phyloP scores from a whole-genome alignment of 2,888 invertebrate genomes.

The Theretra japonica region DNA sequence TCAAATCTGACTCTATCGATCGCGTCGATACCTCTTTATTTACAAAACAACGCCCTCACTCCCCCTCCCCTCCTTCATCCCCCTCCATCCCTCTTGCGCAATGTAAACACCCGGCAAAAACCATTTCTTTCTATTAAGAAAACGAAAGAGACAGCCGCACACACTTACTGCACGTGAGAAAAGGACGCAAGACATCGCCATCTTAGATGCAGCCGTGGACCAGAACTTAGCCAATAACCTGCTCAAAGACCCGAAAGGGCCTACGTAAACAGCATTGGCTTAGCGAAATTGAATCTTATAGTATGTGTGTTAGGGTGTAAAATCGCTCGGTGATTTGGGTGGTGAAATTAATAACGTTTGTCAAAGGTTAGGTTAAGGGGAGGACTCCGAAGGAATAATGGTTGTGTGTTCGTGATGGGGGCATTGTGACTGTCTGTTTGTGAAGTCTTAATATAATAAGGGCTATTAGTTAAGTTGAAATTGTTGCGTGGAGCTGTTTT shows the following conservation, averaged over 20 bases:
- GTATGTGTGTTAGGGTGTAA: constrained; percentile 20
- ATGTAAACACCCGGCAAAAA: constrained; percentile 71
- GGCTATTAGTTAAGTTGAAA: constrained; percentile 59
- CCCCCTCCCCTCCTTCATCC: constrained; percentile 50
- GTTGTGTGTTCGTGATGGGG: constrained; percentile 47
- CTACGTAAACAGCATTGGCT: constrained; percentile 38
- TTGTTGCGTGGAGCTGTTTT: constrained; percentile 50
- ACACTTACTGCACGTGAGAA: constrained; percentile 37
- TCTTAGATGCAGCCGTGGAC: constrained; percentile 83
- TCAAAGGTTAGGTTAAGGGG: constrained; percentile 68
- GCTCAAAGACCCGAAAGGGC: constrained; percentile 58
- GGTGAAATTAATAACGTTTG: constrained; percentile 70
- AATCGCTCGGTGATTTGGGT: neutral
- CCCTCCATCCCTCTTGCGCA: constrained; percentile 65
- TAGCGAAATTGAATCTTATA: constrained; percentile 31
- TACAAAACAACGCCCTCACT: constrained; percentile 67
- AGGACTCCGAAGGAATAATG: constrained; percentile 47
- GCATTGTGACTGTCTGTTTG: constrained; percentile 61
- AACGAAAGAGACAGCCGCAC: constrained; percentile 58
- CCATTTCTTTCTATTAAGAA: constrained; percentile 78
- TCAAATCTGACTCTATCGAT: constrained; percentile 56
- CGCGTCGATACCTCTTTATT: constrained; percentile 67
- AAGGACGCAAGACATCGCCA: constrained; percentile 72
- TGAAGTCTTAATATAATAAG: constrained; percentile 66
- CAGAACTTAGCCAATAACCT: constrained; percentile 82